Conservation (phyloP, 2,797 vertebrate species). For the Coreius guichenoti region DNA sequence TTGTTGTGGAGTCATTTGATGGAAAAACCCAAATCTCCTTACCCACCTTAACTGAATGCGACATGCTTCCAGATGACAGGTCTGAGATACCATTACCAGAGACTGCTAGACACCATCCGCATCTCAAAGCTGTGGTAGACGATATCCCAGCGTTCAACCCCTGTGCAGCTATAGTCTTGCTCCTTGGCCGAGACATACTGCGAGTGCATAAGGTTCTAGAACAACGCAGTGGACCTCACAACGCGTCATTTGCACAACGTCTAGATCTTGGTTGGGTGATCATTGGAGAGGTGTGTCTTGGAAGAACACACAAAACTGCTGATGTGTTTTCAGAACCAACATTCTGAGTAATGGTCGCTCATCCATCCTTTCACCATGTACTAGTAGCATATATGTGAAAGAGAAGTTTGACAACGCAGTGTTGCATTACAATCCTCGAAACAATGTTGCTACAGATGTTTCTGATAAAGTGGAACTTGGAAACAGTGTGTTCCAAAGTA, state of each 20-base stretch:
- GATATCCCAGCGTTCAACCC: neutral
- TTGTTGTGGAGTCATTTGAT: neutral
- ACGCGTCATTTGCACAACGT: neutral
- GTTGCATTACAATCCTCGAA: neutral
- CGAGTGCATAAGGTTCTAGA: neutral
- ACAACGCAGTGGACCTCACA: neutral
- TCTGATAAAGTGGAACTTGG: neutral
- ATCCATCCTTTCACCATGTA: neutral
- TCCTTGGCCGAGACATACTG: neutral
- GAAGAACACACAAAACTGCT: neutral
- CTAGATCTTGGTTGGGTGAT: neutral
- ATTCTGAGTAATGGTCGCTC: neutral
- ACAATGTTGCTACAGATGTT: neutral
- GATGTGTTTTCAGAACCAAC: neutral
- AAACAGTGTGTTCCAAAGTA: neutral
- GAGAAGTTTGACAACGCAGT: neutral
- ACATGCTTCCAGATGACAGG: neutral
- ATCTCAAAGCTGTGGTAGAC: neutral
- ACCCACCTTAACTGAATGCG: neutral
- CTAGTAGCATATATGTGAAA: no score
- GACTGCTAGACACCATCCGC: neutral
- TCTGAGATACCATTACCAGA: neutral
- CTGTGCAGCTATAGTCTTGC: neutral
- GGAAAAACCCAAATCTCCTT: neutral
- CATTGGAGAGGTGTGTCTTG: neutral